Conservation (phyloP, 2,888 invertebrate species). For the Chymomyza fuscimana region DNA sequence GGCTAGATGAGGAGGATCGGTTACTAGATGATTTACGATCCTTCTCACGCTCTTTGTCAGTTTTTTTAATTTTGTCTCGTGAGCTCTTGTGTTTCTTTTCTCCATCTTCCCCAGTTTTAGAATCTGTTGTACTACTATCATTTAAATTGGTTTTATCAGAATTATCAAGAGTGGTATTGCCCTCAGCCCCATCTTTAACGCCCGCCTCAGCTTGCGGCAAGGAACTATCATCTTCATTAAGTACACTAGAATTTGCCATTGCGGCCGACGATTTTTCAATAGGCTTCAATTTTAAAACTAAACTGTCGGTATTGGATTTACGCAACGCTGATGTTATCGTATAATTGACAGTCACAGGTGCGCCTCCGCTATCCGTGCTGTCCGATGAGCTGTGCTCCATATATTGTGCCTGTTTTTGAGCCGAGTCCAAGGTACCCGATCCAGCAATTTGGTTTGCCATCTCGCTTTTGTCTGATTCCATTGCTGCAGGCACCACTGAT, state of each 20-base stretch:
- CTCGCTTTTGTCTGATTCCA: slow-evolving; percentile 5
- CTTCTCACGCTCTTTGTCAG: slow-evolving; percentile 77
- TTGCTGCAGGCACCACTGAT: slow-evolving; percentile 5
- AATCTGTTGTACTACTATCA: slow-evolving; percentile 61
- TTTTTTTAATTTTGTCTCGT: slow-evolving; percentile 63
- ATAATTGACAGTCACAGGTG: slow-evolving; percentile 50
- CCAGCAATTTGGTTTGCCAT: slow-evolving; percentile 1
- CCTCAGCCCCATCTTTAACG: slow-evolving; percentile 45
- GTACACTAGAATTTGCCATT: slow-evolving; percentile 30
- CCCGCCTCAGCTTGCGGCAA: slow-evolving; percentile 45
- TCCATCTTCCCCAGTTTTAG: slow-evolving; percentile 57
- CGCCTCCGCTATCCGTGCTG: slow-evolving; percentile 78
- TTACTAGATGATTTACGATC: slow-evolving; percentile 71
- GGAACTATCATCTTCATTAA: slow-evolving; percentile 65
- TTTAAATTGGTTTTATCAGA: slow-evolving; percentile 64
- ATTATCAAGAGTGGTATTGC: slow-evolving; percentile 40
- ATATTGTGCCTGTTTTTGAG: slow-evolving; percentile 34
- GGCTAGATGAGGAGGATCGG: slow-evolving; percentile 75
- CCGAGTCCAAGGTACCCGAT: slow-evolving; percentile 29
- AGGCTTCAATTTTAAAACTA: slow-evolving; percentile 81
- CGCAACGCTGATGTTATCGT: slow-evolving; percentile 73
- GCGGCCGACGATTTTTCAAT: slow-evolving; percentile 63
- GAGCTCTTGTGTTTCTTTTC: slow-evolving; percentile 64
- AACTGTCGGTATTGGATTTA: slow-evolving; percentile 61
- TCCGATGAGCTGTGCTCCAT: slow-evolving; percentile 63